Evolutionary conservation across 1,140 invertebrate genomes (phyloP).

Genomic region (Cotesia chilonis): DNA sequence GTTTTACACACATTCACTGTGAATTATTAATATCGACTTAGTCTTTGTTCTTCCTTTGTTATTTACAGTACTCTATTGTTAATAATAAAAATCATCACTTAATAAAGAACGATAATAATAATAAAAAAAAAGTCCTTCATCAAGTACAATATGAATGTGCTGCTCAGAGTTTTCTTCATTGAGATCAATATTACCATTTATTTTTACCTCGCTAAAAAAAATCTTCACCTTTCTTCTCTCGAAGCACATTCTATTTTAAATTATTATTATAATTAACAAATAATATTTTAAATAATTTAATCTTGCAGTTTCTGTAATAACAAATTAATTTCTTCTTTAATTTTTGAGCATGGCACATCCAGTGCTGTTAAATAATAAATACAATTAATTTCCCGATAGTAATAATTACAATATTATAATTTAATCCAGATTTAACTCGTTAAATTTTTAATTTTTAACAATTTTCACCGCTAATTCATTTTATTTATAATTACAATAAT

Average conservation of each 20-base stretch:
- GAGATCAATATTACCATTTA: slow-evolving; percentile 17
- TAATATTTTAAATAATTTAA: too few relatives aligned
- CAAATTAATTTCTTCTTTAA: not conserved
- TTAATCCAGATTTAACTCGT: not conserved
- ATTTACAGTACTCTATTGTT: slow-evolving; percentile 37
- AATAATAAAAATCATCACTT: slow-evolving; percentile 31
- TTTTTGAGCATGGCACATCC: slow-evolving; percentile 37
- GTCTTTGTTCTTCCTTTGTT: slow-evolving; percentile 18
- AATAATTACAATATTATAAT: not conserved
- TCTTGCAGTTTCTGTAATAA: too few relatives aligned
- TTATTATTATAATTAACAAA: slow-evolving; percentile 9
- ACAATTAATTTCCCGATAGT: slow-evolving; percentile 25
- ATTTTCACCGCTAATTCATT: slow-evolving; percentile 7
- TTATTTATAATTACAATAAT: too few relatives aligned
- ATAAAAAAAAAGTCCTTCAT: slow-evolving; percentile 15
- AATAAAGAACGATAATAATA: not conserved
- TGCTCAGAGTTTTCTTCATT: not conserved
- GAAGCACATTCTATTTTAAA: not conserved
- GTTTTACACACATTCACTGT: slow-evolving; percentile 20
- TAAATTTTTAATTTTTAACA: slow-evolving; percentile 13
- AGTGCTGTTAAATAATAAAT: slow-evolving; percentile 34
- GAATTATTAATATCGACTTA: slow-evolving; percentile 21
- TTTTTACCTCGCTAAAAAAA: slow-evolving; percentile 6
- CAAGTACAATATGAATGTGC: not conserved
- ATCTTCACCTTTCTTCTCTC: slow-evolving; percentile 13